Percentiles rank a stretch among this genome's conserved stretches.
phyloP scores from a whole-genome alignment of 2,113 vertebrate genomes.

The Neodon shergylaensis region DNA sequence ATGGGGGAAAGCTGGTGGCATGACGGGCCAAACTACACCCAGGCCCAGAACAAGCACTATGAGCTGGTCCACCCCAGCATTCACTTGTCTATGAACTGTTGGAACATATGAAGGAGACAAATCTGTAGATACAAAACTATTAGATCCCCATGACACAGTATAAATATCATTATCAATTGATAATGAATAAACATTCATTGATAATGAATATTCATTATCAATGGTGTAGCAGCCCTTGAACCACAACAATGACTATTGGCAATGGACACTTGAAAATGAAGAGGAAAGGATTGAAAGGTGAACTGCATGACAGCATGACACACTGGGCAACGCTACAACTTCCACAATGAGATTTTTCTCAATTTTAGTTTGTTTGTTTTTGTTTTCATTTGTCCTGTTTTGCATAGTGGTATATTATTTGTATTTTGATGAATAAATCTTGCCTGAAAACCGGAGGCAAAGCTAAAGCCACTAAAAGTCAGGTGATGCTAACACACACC shows the following conservation, averaged over 20 bases:
- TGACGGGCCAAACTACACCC: not conserved
- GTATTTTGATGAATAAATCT: no score
- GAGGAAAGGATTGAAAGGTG: not conserved
- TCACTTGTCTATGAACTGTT: not conserved
- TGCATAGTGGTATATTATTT: no score
- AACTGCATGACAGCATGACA: not conserved
- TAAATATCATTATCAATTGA: not conserved
- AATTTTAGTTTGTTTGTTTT: not conserved
- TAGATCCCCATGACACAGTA: not conserved
- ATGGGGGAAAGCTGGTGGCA: not conserved
- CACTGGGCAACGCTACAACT: not conserved
- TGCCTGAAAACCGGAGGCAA: no score
- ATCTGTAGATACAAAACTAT: not conserved
- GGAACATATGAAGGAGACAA: not conserved
- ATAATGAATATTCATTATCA: not conserved
- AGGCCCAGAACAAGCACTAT: not conserved
- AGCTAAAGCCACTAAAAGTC: no score
- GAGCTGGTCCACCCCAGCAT: not conserved
- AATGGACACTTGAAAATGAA: not conserved
- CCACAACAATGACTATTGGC: not conserved
- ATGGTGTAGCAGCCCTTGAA: not conserved
- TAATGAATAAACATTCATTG: no score
- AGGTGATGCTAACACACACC: no score
- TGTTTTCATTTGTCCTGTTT: not conserved
- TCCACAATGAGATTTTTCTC: not conserved